Conservation (phyloP, 2,797 vertebrate genomes). For the Vultur gryphus region DNA sequence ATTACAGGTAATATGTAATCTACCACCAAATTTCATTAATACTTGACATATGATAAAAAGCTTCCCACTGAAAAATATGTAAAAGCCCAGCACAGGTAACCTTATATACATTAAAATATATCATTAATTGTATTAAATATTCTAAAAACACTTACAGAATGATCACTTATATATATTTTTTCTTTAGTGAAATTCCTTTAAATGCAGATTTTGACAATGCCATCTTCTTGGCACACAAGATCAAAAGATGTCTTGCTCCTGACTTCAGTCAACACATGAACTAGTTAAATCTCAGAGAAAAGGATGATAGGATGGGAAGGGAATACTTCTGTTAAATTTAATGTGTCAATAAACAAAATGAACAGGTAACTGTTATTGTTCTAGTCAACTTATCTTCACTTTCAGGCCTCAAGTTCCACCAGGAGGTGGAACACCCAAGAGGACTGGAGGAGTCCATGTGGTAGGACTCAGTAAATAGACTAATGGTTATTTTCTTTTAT, state of each 20-base stretch:
- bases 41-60: neutral
- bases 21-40: neutral
- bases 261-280: neutral
- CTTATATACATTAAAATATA: neutral
- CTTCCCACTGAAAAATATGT: neutral
- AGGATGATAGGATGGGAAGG: neutral
- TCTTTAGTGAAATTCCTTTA: neutral
- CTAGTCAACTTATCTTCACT: neutral
- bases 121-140: neutral
- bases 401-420: neutral
- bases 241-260: neutral
- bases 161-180: neutral
- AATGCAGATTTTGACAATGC: neutral
- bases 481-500: fast-evolving
- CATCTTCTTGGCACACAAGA: neutral
- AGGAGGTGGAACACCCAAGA: neutral
- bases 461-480: neutral
- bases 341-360: neutral
- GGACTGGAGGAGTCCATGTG: neutral
- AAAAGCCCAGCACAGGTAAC: neutral
- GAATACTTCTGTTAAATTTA: neutral
- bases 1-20: neutral
- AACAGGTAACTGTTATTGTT: neutral
- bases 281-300: neutral
- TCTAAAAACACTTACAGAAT: neutral